Base-by-base conservation (phyloP, 2,797 vertebrate genomes). In the Mallotus villosus region DNA sequence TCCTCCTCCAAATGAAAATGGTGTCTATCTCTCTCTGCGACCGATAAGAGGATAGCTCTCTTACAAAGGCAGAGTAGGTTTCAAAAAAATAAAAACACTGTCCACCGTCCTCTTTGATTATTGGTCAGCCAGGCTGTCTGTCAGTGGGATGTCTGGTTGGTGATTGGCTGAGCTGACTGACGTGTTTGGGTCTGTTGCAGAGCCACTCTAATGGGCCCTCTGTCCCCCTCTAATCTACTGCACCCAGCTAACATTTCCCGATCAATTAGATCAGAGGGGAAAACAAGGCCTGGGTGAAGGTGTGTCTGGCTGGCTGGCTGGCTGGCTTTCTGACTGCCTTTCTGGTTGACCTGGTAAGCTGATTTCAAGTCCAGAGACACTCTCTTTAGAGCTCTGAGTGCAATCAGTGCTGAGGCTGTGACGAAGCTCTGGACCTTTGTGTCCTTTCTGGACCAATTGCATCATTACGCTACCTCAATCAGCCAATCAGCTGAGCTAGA, bases 281-380 rank as follows among this genome's bases (percentile, higher is more conserved):
- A 85, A 86, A 77, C 72, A 76, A 67, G 57, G 2, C 0, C 51
- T 53, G 51, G 51, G 16, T 53, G 51, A 53, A 17, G 16, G 51
- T 5, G 16, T 53, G 51, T 17, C 51, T 53, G 51, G 19, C 17
- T 53, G 51, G 8, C 17, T 53, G 3, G 2, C 51, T 53, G 51
- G 17, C 6, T 34, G 57, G 79, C 83, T 77, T 77, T 34, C 71
- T 16, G 63, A 55, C 75, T 68, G 75, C 74, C 74, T 78, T 86
- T 85, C 79, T 86, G 85, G 77, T 73, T 84, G 77, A 82, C 82
- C 82, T 78, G 68, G 70, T 77, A 72, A 78, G 75, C 79, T 73
- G 53, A 74, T 81, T 82, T 67, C 73, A 66, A 73, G 73, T 63
- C 75, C 75, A 81, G 70, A 76, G 68, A 63, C 9, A 41, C 76